A percentile compares a stretch with the other conserved stretches of the same genome.
Evolutionary conservation across 2,888 invertebrate species (phyloP).

Genomic region (Camptogramma bilineatum): DNA sequence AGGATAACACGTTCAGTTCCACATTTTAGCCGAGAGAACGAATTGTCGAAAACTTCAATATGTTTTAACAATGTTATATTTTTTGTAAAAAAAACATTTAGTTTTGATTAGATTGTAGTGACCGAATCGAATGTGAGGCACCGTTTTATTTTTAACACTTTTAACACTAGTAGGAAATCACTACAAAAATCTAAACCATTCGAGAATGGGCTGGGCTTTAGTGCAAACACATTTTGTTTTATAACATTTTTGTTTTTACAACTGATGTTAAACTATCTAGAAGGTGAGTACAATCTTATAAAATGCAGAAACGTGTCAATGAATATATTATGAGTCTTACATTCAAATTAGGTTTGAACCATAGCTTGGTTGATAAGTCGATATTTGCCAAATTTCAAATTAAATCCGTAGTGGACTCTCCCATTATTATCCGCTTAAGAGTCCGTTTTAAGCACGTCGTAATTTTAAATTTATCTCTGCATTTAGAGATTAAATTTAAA

Average conservation of each 20-base stretch:
- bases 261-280: background rate
- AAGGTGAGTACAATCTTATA: background rate
- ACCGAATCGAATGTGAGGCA: constrained; percentile 10
- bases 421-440: constrained; percentile 25
- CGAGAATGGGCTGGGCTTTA: background rate
- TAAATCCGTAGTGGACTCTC: constrained; percentile 12
- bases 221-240: constrained; percentile 1
- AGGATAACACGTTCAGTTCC: constrained; percentile 49
- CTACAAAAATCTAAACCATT: constrained; percentile 14
- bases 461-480: constrained; percentile 70
- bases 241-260: background rate
- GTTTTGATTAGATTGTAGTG: constrained; percentile 5
- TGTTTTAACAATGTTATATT: constrained; percentile 6
- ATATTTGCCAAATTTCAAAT: background rate
- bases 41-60: constrained; percentile 34
- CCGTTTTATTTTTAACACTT: constrained; percentile 12
- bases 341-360: background rate
- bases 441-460: constrained; percentile 57
- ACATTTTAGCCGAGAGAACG: constrained; percentile 32
- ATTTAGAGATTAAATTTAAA: constrained; percentile 77
- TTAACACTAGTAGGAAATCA: constrained; percentile 26
- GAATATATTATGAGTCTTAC: background rate
- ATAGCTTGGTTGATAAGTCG: background rate
- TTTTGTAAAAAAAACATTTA: background rate
- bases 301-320: background rate